Percentiles rank a stretch among this genome's conserved stretches.
phyloP scores from a whole-genome alignment of 2,888 invertebrate species.

The Seira musarum region DNA sequence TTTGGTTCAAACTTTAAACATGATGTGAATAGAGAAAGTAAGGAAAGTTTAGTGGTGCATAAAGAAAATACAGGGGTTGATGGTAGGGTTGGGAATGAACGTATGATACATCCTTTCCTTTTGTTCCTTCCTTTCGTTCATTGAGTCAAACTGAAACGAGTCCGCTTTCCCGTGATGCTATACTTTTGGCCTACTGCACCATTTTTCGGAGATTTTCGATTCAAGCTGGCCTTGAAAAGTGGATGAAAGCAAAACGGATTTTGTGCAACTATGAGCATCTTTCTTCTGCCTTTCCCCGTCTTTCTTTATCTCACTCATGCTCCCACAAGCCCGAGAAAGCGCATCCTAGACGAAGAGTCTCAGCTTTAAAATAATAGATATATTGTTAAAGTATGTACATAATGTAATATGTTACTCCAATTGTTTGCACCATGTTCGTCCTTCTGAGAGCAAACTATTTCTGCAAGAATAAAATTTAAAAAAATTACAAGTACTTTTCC shows the following conservation, averaged over 20 bases:
- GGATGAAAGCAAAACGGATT: conserved; percentile 1
- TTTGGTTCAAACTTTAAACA: neutral
- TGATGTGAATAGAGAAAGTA: neutral
- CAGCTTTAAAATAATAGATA: no score
- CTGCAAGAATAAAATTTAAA: no score
- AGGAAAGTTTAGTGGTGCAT: conserved; percentile 30
- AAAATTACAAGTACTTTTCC: no score
- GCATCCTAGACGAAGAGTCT: no score
- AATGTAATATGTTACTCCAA: no score
- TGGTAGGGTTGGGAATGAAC: neutral
- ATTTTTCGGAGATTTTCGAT: conserved; percentile 61
- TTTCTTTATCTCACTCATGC: no score
- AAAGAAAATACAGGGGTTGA: neutral
- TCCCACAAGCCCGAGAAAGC: no score
- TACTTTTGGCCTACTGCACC: conserved; percentile 55
- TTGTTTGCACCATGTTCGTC: no score
- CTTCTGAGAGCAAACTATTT: no score
- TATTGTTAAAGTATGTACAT: no score
- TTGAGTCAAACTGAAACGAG: neutral
- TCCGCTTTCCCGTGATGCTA: conserved; percentile 2
- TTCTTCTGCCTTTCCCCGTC: no score
- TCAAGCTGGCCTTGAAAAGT: conserved; percentile 46
- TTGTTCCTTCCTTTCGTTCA: neutral
- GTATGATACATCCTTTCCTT: neutral
- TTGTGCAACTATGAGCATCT: no score